Evolutionary conservation across 2,888 invertebrate species (phyloP), one percentile per base, ranked within the genome.

Genomic region (Ichneumoninae sp.): DNA sequence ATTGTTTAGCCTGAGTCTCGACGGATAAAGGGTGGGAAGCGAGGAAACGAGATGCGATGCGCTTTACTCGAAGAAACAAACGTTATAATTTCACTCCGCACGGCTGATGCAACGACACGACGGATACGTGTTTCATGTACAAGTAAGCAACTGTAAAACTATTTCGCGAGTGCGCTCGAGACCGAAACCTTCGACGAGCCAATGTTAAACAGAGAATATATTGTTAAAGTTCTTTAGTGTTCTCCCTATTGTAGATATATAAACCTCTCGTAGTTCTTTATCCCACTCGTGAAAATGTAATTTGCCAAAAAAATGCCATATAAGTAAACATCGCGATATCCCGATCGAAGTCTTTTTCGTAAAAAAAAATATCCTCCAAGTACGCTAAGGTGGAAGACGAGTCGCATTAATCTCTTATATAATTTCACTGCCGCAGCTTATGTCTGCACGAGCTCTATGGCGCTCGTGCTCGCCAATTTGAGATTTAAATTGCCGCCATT

Each of bases 191-290:
- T 81, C 81, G 83, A 86, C 83, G 81, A 86, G 79, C 78, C 71
- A 83, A 86, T 86, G 85, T 87, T 87, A 81, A 85, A 87, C 85
- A 86, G 85, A 87, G 85, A 87, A 87, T 85, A 86, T 87, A 86
- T 87, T 86, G 85, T 87, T 87, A 83, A 86, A 81, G 78, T 86
- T 85, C 83, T 74, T 84, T 69, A 78, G 83, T 85, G 78, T 78
- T 78, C 69, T 47, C 66, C 78, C 78, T 44, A 16, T 65, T 85
- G 84, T 79, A 85, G 83, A 69, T 83, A 73, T 66, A 60, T 33
- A 33, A 78, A 63, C 68, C 52, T 60, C 65, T 79, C 65, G 82
- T 30, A 63, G 10, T 57, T 52, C 79, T 26, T 82, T 79, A 79
- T 26, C 68, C 40, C 65, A n/a, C 4, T 44, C 74, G 76, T 66